These are phyloP conservation scores for Gryon sp. DNA, from an alignment of 1,140 invertebrate genomes.

Conservation along the genomic window DNA sequence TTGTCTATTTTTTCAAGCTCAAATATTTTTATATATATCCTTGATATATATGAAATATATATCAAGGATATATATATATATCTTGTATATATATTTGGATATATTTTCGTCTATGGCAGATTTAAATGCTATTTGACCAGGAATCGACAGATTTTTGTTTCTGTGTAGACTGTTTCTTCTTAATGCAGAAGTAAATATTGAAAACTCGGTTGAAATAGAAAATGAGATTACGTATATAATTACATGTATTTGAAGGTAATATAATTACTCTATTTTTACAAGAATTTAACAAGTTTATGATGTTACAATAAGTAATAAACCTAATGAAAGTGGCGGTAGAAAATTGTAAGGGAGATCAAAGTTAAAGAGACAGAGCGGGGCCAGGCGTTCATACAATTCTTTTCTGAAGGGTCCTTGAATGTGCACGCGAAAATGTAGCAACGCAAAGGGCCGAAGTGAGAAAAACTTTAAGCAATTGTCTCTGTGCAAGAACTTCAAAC, in stretches of 20 bases:
- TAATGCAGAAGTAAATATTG: too few species aligned
- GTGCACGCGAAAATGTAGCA: constrained; percentile 15
- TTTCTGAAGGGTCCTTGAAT: constrained; percentile 35
- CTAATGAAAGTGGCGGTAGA: constrained; percentile 32
- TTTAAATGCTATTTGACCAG: too few species aligned
- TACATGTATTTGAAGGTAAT: constrained; percentile 1
- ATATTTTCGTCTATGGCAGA: too few species aligned
- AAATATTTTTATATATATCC: too few species aligned
- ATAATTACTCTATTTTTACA: constrained; percentile 1
- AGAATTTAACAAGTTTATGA: constrained; percentile 21
- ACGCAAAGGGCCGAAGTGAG: constrained; percentile 7
- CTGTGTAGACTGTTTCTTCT: too few species aligned
- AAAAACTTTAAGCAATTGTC: constrained; percentile 11
- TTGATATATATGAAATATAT: too few species aligned
- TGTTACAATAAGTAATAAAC: constrained; percentile 15
- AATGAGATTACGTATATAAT: constrained; percentile 1
- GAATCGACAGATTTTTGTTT: too few species aligned
- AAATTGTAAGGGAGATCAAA: constrained; percentile 25
- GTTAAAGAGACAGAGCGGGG: neutral
- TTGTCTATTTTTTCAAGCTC: too few species aligned
- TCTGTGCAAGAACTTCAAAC: constrained; percentile 15
- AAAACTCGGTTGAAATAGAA: too few species aligned
- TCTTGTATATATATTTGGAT: too few species aligned
- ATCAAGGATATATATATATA: too few species aligned
- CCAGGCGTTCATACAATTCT: constrained; percentile 24